Evolutionary conservation across 1,140 invertebrate species (phyloP), one percentile per base, ranked within the genome.

Genomic region (Orchesella cincta): DNA sequence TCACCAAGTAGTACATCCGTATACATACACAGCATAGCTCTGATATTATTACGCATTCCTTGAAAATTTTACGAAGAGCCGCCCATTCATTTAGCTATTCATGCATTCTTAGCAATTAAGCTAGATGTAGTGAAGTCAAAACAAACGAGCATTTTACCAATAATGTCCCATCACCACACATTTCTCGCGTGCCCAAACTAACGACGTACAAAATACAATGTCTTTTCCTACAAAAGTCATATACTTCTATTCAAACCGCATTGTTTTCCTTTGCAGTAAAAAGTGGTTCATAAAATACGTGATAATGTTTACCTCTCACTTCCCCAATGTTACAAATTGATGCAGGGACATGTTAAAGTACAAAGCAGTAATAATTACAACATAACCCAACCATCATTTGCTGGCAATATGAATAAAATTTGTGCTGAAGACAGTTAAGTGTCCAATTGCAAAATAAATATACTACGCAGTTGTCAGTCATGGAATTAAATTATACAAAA

Each of bases 141-240:
- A 46, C 39, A 46, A 18, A 46, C 5, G 5, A 18, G 18, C 39
- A 46, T 5, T 46, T 46, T 46, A 46, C 5, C 39, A 8, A 8
- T 46, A 8, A 46, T 46, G 39, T 5, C 39, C 18, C n/a, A n/a
- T n/a, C n/a, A n/a, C n/a, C 23, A 57, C 8, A 67, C 62, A 67
- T 67, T 67, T 67, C 62, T 67, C 62, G 62, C 62, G 62, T 67
- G 62, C 62, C 62, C 3, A 14, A 67, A 29, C 62, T 18, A 67
- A 67, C n/a, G n/a, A n/a, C n/a, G 39, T 46, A 20, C 20, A n/a
- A 46, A 46, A 20, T 46, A 46, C 8, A 46, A 67, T 67, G 23
- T 67, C 54, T 12, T 57, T 46, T 46, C 18, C 18, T 8, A 57
- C 54, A 67, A 67, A 46, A 67, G 62, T 67, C n/a, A 12, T n/a